These are phyloP conservation scores for Empidonax alnorum DNA, from an alignment of 2,113 vertebrate species.

Conservation along the genomic window DNA sequence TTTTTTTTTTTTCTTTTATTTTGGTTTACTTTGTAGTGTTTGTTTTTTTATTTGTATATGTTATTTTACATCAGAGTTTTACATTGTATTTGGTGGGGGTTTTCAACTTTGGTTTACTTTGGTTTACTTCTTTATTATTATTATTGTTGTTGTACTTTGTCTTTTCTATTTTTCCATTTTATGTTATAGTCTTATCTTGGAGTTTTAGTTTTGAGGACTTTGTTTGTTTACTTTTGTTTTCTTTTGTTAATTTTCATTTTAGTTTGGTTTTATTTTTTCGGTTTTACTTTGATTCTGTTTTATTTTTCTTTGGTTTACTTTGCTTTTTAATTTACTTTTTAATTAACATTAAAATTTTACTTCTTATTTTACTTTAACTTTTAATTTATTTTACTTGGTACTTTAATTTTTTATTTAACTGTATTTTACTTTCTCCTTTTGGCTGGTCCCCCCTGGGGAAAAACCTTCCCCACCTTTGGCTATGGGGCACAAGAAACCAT, in stretches of 20 bases:
- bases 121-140: neutral
- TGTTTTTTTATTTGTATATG: too few relatives aligned
- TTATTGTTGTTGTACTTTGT: neutral
- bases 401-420: neutral
- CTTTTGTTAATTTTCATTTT: neutral
- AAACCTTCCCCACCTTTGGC: neutral
- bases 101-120: neutral
- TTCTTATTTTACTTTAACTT: neutral
- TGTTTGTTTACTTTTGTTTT: neutral
- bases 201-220: neutral
- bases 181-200: neutral
- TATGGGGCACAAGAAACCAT: neutral
- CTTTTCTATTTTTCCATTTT: neutral
- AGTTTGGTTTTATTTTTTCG: neutral
- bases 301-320: neutral
- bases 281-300: neutral
- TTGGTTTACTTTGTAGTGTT: neutral
- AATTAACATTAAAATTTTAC: neutral
- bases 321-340: neutral
- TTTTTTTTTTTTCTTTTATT: neutral
- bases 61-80: fast-evolving
- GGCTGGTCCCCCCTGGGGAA: too few relatives aligned
- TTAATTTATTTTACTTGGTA: neutral
- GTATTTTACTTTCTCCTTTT: neutral
- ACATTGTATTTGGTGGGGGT: neutral